phyloP scores from a whole-genome alignment of 2,888 invertebrate genomes.

The Mythimna ferrago region DNA sequence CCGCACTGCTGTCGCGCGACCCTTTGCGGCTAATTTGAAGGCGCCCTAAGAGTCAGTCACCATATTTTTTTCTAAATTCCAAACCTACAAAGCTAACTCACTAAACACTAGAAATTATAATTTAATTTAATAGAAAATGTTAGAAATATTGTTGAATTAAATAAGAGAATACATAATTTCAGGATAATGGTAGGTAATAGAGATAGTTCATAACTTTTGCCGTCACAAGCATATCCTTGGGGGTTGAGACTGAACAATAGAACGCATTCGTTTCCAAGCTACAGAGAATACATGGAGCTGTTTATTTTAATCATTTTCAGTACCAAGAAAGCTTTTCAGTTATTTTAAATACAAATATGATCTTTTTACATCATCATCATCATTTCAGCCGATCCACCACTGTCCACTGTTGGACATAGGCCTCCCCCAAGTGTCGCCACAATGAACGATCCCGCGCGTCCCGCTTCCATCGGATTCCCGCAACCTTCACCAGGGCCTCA shows the following conservation, averaged over 20 bases:
- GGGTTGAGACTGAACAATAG: slow-evolving; percentile 37
- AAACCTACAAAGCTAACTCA: neutral
- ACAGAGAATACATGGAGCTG: slow-evolving; percentile 8
- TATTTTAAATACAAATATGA: neutral
- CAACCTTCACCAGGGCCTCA: no score
- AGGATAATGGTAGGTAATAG: slow-evolving; percentile 8
- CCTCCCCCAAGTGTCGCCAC: no score
- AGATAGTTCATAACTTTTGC: slow-evolving; percentile 33
- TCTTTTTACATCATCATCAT: no score
- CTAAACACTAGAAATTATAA: neutral
- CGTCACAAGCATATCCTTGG: slow-evolving; percentile 29
- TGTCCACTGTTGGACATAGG: no score
- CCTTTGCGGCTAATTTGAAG: no score
- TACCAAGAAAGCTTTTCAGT: neutral
- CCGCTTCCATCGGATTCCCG: no score
- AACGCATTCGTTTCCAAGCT: slow-evolving; percentile 24
- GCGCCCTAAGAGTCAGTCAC: no score
- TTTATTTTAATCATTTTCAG: slow-evolving; percentile 20
- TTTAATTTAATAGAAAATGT: neutral
- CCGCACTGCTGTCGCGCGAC: no score
- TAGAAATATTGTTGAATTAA: neutral
- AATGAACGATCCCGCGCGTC: no score
- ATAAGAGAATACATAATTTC: neutral
- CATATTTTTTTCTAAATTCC: neutral
- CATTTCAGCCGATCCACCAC: no score